Conservation (phyloP, 2,113 vertebrate species). For the Centropus bengalensis region DNA sequence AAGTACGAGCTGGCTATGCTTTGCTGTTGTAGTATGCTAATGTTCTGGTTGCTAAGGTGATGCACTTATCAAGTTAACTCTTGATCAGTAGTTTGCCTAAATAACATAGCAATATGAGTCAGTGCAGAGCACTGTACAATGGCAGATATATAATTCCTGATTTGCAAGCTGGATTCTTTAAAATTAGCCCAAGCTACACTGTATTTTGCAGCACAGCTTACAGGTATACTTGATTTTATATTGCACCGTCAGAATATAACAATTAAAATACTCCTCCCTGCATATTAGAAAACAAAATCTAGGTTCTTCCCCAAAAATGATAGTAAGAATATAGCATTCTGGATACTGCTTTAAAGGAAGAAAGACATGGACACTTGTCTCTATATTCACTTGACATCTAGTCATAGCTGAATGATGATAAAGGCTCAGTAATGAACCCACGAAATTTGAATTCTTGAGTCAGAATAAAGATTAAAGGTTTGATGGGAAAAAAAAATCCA, state of each 20-base stretch:
- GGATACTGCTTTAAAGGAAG: not conserved
- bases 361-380: not conserved
- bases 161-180: not conserved
- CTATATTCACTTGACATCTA: not conserved
- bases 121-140: not conserved
- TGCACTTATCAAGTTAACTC: not conserved
- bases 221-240: not conserved
- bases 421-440: not conserved
- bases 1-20: not conserved
- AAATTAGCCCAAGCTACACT: not conserved
- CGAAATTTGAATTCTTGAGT: not conserved
- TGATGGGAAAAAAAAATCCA: not conserved
- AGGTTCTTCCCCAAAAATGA: not conserved
- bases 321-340: not conserved
- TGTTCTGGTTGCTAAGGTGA: constrained; percentile 34
- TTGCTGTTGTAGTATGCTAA: not conserved
- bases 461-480: not conserved
- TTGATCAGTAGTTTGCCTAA: not conserved
- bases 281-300: not conserved
- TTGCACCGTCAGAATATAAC: not conserved
- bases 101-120: not conserved
- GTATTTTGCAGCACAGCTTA: not conserved
- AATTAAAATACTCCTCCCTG: not conserved
- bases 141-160: not conserved
- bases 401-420: not conserved